A percentile compares a stretch with the other conserved stretches of the same genome.
Conservation (phyloP, 2,797 vertebrate genomes). For the Cynopterus sphinx region DNA sequence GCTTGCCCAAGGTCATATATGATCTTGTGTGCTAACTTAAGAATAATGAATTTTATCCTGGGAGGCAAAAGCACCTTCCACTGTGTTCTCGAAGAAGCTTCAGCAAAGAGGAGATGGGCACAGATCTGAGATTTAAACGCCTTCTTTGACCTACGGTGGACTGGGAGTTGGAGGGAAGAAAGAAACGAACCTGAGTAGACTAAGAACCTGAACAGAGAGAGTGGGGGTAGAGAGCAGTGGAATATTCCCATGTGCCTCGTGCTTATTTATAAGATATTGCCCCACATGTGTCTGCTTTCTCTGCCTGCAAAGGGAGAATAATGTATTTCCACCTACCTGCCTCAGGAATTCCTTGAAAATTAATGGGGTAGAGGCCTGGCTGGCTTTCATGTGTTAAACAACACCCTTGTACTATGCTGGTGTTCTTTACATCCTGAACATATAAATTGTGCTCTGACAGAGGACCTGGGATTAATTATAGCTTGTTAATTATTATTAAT, state of each 20-base stretch:
- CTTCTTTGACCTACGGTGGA: background rate
- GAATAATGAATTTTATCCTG: background rate
- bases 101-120: background rate
- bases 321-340: constrained; percentile 19
- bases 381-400: constrained; percentile 59
- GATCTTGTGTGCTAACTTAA: background rate
- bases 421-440: constrained; percentile 49
- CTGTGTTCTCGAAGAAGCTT: background rate
- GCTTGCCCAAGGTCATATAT: background rate
- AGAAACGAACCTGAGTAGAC: background rate
- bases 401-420: background rate
- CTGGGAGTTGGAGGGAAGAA: background rate
- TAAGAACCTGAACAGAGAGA: background rate
- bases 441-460: constrained; percentile 50
- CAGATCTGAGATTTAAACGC: background rate
- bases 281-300: background rate
- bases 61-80: background rate
- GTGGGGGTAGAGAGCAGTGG: background rate
- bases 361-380: constrained; percentile 32
- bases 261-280: background rate
- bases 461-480: constrained; percentile 68
- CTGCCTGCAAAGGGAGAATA: constrained; percentile 42
- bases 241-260: background rate
- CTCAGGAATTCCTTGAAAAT: constrained; percentile 58
- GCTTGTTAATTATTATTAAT: constrained; percentile 74